Conservation (phyloP, 2,797 vertebrate species). For the Mycteria americana region DNA sequence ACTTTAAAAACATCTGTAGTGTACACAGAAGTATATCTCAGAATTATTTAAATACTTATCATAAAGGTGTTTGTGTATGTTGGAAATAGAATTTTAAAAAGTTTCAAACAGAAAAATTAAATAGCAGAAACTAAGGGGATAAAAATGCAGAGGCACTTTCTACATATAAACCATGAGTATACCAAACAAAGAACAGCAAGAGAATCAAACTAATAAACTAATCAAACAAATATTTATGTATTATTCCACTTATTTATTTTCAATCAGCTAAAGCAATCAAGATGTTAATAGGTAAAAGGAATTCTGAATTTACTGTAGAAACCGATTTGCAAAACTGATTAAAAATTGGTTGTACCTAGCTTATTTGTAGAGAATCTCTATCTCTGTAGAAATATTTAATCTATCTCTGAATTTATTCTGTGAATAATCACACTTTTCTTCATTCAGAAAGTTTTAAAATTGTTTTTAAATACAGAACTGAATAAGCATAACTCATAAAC, state of each 20-base stretch:
- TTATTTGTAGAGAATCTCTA: background rate
- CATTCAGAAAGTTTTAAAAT: background rate
- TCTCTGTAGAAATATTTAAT: background rate
- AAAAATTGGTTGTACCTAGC: background rate
- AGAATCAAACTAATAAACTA: background rate
- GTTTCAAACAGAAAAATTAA: background rate
- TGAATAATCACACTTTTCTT: background rate
- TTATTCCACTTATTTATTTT: background rate
- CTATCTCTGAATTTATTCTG: background rate
- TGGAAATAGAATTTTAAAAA: background rate
- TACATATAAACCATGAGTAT: background rate
- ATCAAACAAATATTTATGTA: background rate
- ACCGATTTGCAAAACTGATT: background rate
- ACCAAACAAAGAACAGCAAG: background rate
- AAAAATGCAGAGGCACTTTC: background rate
- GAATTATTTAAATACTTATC: slow-evolving; percentile 17
- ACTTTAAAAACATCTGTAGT: slow-evolving; percentile 6
- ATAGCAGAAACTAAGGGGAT: background rate
- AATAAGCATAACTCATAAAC: background rate
- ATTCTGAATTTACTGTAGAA: background rate
- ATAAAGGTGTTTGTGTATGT: background rate
- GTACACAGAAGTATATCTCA: background rate
- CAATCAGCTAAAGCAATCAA: background rate
- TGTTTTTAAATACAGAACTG: background rate
- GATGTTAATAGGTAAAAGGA: background rate